Conservation (phyloP, 1,140 invertebrate genomes). For the Drosophila teissieri region DNA sequence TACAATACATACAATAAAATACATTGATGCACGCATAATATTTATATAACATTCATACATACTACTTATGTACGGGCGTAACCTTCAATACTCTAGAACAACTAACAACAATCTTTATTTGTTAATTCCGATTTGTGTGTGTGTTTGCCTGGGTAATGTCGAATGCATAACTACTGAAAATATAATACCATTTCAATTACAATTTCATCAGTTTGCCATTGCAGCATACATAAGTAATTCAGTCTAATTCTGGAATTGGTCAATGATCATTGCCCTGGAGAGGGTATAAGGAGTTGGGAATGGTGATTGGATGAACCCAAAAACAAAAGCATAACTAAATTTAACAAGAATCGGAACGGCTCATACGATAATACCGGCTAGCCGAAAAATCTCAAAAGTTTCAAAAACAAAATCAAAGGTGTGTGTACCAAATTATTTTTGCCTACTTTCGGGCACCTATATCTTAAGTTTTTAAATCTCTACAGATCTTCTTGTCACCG, state of each 20-base stretch:
- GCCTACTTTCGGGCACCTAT: slow-evolving; percentile 3
- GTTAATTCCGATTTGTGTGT: slow-evolving; percentile 18
- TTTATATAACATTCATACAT: slow-evolving; percentile 43
- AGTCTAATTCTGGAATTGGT: slow-evolving; percentile 82
- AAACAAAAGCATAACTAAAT: slow-evolving; percentile 45
- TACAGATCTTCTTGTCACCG: slow-evolving; percentile 4
- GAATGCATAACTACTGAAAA: slow-evolving; percentile 70
- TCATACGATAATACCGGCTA: slow-evolving; percentile 1
- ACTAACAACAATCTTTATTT: slow-evolving; percentile 63
- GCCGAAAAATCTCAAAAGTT: slow-evolving; percentile 9
- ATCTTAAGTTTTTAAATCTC: slow-evolving; percentile 17
- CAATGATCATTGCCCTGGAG: slow-evolving; percentile 56
- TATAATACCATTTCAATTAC: slow-evolving; percentile 74
- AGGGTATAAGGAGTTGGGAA: slow-evolving; percentile 14
- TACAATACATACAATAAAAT: slow-evolving; percentile 72
- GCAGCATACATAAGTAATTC: slow-evolving; percentile 69
- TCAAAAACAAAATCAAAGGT: background rate
- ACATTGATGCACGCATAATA: slow-evolving; percentile 51
- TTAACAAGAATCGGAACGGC: slow-evolving; percentile 21
- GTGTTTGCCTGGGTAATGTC: slow-evolving; percentile 29
- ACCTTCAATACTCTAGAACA: slow-evolving; percentile 55
- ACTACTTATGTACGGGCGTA: slow-evolving; percentile 44
- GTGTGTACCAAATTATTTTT: slow-evolving; percentile 1
- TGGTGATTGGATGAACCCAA: slow-evolving; percentile 14
- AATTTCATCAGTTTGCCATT: slow-evolving; percentile 52